Conservation (phyloP, 2,113 vertebrate species). For the Alligator sinensis region DNA sequence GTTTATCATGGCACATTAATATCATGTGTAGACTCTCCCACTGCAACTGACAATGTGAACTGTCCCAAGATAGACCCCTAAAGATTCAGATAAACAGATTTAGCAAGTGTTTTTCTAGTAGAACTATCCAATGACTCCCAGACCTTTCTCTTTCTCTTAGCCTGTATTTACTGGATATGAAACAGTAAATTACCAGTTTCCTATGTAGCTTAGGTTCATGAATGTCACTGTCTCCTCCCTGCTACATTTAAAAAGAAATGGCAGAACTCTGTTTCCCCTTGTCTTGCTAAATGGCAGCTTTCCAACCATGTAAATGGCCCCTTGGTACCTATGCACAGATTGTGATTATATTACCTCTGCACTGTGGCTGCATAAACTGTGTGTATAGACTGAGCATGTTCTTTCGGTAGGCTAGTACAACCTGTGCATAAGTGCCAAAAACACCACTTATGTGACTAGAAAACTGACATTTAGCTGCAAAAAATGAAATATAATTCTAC, state of each 20-base stretch:
- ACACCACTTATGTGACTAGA: too few species aligned
- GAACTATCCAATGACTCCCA: neutral
- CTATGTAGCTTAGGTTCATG: neutral
- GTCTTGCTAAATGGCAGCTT: too few species aligned
- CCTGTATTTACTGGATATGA: neutral
- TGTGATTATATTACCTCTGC: too few species aligned
- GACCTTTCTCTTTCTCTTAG: neutral
- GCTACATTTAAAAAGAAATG: neutral
- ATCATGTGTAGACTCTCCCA: neutral
- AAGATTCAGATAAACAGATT: neutral
- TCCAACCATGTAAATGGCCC: too few species aligned
- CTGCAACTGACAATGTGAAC: neutral
- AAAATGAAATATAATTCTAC: fast-evolving
- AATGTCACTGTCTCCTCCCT: neutral
- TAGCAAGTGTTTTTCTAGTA: neutral
- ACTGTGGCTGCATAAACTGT: too few species aligned
- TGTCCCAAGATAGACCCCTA: neutral
- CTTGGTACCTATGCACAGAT: too few species aligned
- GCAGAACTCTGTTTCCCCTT: too few species aligned
- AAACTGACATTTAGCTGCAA: too few species aligned
- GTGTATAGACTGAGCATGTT: too few species aligned
- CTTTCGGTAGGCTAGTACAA: too few species aligned
- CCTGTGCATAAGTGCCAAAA: too few species aligned
- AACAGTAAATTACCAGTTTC: neutral
- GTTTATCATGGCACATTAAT: too few species aligned